Base-by-base conservation (phyloP, 2,797 vertebrate species). In the Fundulus diaphanus region DNA sequence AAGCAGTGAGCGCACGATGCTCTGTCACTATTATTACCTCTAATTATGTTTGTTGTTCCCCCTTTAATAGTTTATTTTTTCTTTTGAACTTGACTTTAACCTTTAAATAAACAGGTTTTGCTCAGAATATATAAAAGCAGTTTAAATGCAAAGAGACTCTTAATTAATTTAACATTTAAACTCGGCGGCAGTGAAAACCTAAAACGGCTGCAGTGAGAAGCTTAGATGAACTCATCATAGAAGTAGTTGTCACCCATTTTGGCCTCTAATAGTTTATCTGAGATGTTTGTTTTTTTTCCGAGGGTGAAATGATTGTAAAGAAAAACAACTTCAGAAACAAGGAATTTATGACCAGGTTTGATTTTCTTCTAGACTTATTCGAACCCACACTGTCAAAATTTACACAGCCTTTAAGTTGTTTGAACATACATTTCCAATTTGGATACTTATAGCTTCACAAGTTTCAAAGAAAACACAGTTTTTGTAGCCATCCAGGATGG, bases 1-100 rank as follows among this genome's bases (percentile, higher is more conserved):
- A 73, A 80, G 57, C 76, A 31, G 80, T 63, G 70, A 80, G 73
- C 1, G 74, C 51, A 59, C 0, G 16, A 27, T 85, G 74, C 77
- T 75, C 82, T 51, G 5, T 74, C 77, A 42, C 7, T 63, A 18
- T 79, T 40, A 70, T 72, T n/a, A 40, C 22, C 40, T 20, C 70
- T 56, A 67, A 77, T 71, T 22, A 66, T 35, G 65, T 22, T 71
- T 12, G 3, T 22, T 9, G 33, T 22, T 44, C 61, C 37, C 8
- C 4, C 2, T 24, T 63, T 61, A 12, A 20, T 5, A 15, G 40
- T 20, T 29, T 52, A 63, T 68, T 33, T 24, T 42, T 56, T 56
- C 57, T 70, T 78, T 68, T 11, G 12, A 65, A 73, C 48, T 61
- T 56, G 27, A 54, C 20, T 77, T 61, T 72, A 77, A 46, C 7